Percentiles rank a stretch among this genome's conserved stretches.
Evolutionary conservation across 2,113 vertebrate genomes (phyloP).

Genomic region (Cebidichthys violaceus): DNA sequence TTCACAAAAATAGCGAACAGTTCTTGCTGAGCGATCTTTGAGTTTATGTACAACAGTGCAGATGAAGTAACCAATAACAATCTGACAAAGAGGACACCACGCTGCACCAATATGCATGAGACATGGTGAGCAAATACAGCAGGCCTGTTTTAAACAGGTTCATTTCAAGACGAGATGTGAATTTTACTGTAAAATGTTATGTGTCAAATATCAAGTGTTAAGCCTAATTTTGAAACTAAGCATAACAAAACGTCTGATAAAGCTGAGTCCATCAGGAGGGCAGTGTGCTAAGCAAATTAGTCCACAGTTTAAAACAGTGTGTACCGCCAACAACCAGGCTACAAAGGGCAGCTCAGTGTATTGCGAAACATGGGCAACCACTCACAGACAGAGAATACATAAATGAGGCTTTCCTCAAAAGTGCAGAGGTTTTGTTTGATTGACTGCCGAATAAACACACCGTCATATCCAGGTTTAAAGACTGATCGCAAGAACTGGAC

Average conservation of each 20-base stretch:
- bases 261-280: neutral
- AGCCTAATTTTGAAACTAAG: neutral
- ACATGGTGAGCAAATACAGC: neutral
- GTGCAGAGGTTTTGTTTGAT: neutral
- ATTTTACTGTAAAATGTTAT: neutral
- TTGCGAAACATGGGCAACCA: neutral
- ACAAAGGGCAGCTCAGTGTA: neutral
- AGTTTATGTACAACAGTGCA: neutral
- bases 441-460: neutral
- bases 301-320: neutral
- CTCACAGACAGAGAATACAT: neutral
- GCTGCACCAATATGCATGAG: neutral
- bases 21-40: neutral
- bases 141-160: neutral
- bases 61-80: neutral
- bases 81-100: neutral
- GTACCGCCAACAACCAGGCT: too few species aligned
- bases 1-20: neutral
- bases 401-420: neutral
- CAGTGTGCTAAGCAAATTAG: neutral
- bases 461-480: too few species aligned
- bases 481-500: too few species aligned
- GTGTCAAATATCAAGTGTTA: neutral
- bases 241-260: neutral
- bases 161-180: too few species aligned